Base-by-base conservation (phyloP, 2,113 vertebrate species). In the Nothocercus julius region DNA sequence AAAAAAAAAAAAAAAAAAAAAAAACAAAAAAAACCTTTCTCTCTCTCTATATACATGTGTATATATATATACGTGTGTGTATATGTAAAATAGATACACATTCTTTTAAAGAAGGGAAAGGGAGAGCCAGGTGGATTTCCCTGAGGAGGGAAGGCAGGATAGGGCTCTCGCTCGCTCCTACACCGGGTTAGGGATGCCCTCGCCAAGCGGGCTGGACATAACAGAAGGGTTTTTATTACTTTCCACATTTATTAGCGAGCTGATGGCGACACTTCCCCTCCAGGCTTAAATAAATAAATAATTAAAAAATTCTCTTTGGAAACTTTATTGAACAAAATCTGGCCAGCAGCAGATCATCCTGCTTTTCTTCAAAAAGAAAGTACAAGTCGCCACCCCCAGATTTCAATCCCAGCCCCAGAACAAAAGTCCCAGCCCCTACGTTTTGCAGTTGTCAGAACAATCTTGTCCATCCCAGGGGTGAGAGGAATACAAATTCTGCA, bases 371-470 rank as follows among this genome's bases (percentile, higher is more conserved):
- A 18, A 38, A 30, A 36, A 27, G 20, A 85, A 94, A 88, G 18
- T 11, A 3, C 2, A n/a, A 92, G 27, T 51, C 13, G 45, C 51
- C 83, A 51, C 80, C 36, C 83, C 88, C 85, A 75, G 90, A 95
- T 9, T 38, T 73, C 90, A 20, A 11, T 42, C 38, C 24, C 72
- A 86, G 64, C 27, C 76, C 74, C 74, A 64, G 77, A 92, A 94
- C 80, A 88, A 95, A 93, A 86, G 90, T 96, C 77, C 66, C 34
- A 93, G 68, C 54, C 85, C 88, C 66, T 30, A 13, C 49, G 73
- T 88, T 92, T 78, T 73, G 93, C 90, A 90, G 93, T 88, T 78
- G 85, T 86, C 88, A 84, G 93, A 90, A 97, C 83, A 56, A 92
- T 75, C 90, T 81, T 86, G 86, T 51, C 88, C 92, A 45, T 90